phyloP scores from a whole-genome alignment of 1,140 invertebrate genomes.

The Zophobas atratus region DNA sequence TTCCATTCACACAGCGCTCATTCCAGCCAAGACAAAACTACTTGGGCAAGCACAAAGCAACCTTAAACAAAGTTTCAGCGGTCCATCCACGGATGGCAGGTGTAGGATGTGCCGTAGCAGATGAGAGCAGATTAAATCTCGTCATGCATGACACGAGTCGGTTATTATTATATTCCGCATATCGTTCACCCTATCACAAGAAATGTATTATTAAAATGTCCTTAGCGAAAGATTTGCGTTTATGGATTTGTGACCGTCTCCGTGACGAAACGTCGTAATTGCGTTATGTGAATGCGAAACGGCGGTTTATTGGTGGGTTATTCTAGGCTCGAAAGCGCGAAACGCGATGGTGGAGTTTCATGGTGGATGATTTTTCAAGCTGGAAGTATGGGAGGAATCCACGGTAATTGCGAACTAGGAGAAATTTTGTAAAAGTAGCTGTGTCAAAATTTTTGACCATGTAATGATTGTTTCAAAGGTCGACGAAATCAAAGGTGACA shows the following conservation, averaged over 20 bases:
- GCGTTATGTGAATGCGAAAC: slow-evolving; percentile 8
- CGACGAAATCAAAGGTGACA: too few species aligned
- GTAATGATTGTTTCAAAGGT: too few species aligned
- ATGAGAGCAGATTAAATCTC: slow-evolving; percentile 30
- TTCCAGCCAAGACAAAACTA: too few species aligned
- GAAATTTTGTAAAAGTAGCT: too few species aligned
- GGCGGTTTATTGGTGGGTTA: neutral
- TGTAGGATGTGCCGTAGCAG: slow-evolving; percentile 23
- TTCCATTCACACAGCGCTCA: too few species aligned
- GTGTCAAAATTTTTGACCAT: too few species aligned
- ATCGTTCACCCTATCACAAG: slow-evolving; percentile 15
- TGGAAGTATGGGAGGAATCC: too few species aligned
- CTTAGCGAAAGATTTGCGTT: slow-evolving; percentile 30
- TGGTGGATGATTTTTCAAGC: neutral
- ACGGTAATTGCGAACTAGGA: too few species aligned
- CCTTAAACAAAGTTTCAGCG: too few species aligned
- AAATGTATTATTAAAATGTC: slow-evolving; percentile 38
- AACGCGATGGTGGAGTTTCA: neutral
- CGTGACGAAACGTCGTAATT: slow-evolving; percentile 38
- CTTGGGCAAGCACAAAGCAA: too few species aligned
- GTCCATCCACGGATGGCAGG: too few species aligned
- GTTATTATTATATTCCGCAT: slow-evolving; percentile 39
- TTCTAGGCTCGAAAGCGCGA: neutral
- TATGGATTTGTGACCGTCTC: slow-evolving; percentile 29
- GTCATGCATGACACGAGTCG: slow-evolving; percentile 33